These are phyloP conservation scores for Neogobius melanostomus DNA, from an alignment of 2,113 vertebrate species.

Conservation along the genomic window DNA sequence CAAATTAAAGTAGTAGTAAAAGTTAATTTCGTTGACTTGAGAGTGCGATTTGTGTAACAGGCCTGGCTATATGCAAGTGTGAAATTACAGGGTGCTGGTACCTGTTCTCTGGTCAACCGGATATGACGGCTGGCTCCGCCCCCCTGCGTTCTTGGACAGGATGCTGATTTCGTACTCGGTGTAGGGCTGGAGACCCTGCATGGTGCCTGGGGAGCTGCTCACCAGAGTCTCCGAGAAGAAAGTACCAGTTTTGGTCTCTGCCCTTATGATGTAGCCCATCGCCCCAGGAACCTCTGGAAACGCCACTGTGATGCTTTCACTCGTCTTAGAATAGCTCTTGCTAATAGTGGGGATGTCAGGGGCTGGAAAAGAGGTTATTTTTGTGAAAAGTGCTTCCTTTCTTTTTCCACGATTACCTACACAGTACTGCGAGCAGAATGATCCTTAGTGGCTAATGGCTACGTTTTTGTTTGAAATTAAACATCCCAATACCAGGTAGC, in stretches of 20 bases:
- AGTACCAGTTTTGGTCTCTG: constrained; percentile 70
- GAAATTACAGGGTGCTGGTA: constrained; percentile 34
- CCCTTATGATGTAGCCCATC: constrained; percentile 83
- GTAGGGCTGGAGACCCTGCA: constrained; percentile 79
- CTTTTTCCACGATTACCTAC: too few relatives aligned
- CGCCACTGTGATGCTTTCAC: constrained; percentile 89
- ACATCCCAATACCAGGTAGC: too few relatives aligned
- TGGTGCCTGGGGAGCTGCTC: constrained; percentile 79
- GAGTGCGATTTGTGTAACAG: neutral
- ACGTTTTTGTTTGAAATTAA: too few relatives aligned
- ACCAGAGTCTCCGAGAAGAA: constrained; percentile 79
- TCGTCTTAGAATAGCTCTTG: constrained; percentile 87
- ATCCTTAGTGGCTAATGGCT: too few relatives aligned
- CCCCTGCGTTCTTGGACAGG: constrained; percentile 83
- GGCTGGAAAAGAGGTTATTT: constrained; percentile 67
- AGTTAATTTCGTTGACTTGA: neutral
- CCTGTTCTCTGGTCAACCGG: constrained; percentile 83
- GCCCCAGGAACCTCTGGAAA: constrained; percentile 83
- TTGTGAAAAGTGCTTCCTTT: too few relatives aligned
- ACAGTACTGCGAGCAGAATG: too few relatives aligned
- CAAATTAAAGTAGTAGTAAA: constrained; percentile 21
- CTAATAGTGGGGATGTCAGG: constrained; percentile 82
- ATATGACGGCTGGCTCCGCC: constrained; percentile 84
- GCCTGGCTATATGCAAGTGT: neutral
- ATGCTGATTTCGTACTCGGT: constrained; percentile 83